Base-by-base conservation (phyloP, 2,113 vertebrate species). In the Herpetotheres cachinnans region DNA sequence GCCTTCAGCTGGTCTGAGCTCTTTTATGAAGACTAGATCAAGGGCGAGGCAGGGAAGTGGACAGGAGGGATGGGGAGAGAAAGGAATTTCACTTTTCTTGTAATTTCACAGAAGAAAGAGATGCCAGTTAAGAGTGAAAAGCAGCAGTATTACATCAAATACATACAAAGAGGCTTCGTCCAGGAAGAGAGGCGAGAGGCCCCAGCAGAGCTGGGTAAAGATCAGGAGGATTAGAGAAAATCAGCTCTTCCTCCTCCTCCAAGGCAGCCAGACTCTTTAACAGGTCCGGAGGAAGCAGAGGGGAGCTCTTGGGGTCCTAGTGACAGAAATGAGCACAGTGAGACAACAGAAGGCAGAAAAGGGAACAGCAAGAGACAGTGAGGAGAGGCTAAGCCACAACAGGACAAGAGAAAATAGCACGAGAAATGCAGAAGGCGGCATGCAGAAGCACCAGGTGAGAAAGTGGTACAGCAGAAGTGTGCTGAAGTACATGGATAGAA, bases 111-210 rank as follows among this genome's bases (percentile, higher is more conserved):
- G 95, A 89, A 95, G 94, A 97, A 46, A 89, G 93, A 96, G 71
- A 91, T 95, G 83, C 71, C 81, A 96, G 84, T 96, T 97, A 96
- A 97, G 97, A 97, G 83, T 73, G 90, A 97, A 96, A 94, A 97
- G 97, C 95, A 97, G 97, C 97, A 98, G 97, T 96, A 97, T 97
- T 97, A 97, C n/a, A 73, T 96, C 96, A 97, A 97, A 98, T 99
- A 99, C 99, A 99, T 99, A 99, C 99, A 99, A 99, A 99, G 97
- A 99, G 98, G 98, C 99, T 99, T 98, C 99, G 98, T 99, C 99
- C 99, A 97, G 99, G 98, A 98, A 99, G 99, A 98, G 99, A 98
- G 98, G 99, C 99, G 98, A 99, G 99, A 98, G 99, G 99, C 94
- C 98, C 99, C 91, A 99, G 98, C 98, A 99, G 97, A 98, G 99